Evolutionary conservation across 2,797 vertebrate species (phyloP), one percentile per base, ranked within the genome.

Genomic region (Dermochelys coriacea): DNA sequence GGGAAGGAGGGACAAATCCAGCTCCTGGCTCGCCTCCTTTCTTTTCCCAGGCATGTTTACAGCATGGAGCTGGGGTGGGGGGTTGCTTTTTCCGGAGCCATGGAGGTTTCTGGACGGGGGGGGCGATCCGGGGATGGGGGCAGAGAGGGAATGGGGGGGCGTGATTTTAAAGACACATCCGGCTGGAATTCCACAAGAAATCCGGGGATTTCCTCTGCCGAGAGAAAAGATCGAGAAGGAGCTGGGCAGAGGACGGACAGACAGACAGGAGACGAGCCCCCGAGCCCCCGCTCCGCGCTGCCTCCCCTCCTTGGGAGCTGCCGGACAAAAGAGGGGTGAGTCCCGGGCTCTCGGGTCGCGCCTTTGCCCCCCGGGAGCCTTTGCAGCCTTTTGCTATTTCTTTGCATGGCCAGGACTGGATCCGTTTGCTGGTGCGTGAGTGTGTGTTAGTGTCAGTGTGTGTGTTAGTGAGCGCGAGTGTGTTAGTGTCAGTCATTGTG

Each of bases 141-240:
- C 25, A 21, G 31, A 31, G 54, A 29, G 51, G n/a, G 77, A 45
- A 74, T 6, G 31, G 49, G 74, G 68, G 77, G 52, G 74, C 29
- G 80, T 82, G 55, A 78, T 86, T 71, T 64, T 49, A n/a, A 55
- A n/a, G 59, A 12, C 84, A 47, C 84, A 64, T 64, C 80, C 45
- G 84, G 84, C 86, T 91, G 89, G 89, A 85, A 79, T 82, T 54
- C 89, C 89, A 91, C 52, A 23, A 86, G 89, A 49, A 64, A 86
- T 47, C 55, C 84, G 10, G 84, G 84, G 84, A 80, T 91, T 86
- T 86, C 71, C 89, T 91, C 80, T 52, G 71, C 84, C 78, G 71
- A 49, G 79, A 52, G 45, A 25, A 10, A 47, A 86, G 68, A 41
- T 51, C 49, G 15, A 55, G 55, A 78, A 82, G 84, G 57, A 57